Conservation (phyloP, 2,888 invertebrate species). For the Sesamia inferens region DNA sequence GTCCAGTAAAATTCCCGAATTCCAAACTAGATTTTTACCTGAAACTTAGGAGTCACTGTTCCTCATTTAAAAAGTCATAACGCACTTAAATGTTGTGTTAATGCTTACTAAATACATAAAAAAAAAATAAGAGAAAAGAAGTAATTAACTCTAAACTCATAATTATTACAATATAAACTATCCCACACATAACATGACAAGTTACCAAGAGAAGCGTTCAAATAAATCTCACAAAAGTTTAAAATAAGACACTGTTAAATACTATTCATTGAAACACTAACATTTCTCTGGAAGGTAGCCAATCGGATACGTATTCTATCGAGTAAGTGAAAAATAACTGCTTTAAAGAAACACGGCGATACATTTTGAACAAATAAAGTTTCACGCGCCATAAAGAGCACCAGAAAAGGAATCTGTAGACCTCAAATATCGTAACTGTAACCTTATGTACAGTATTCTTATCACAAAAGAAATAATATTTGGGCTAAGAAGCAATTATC, state of each 20-base stretch:
- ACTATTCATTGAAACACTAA: constrained; percentile 58
- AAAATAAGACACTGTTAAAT: constrained; percentile 42
- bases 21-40: not conserved
- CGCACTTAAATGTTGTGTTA: not conserved
- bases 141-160: not conserved
- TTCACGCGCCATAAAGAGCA: too few species aligned
- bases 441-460: not conserved
- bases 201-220: constrained; percentile 12
- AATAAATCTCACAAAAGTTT: constrained; percentile 25
- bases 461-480: not conserved
- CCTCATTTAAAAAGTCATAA: too few species aligned
- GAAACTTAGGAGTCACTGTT: not conserved
- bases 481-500: not conserved
- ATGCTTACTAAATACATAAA: not conserved
- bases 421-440: not conserved
- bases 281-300: constrained; percentile 58
- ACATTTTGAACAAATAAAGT: constrained; percentile 34
- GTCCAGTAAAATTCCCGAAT: not conserved
- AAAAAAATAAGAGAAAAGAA: not conserved
- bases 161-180: not conserved
- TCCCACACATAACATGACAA: not conserved
- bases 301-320: constrained; percentile 56
- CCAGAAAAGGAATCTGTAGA: not conserved
- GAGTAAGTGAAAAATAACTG: constrained; percentile 59
- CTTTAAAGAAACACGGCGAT: constrained; percentile 33